Evolutionary conservation across 2,888 invertebrate genomes (phyloP).

Genomic region (Acrobasis consociella): DNA sequence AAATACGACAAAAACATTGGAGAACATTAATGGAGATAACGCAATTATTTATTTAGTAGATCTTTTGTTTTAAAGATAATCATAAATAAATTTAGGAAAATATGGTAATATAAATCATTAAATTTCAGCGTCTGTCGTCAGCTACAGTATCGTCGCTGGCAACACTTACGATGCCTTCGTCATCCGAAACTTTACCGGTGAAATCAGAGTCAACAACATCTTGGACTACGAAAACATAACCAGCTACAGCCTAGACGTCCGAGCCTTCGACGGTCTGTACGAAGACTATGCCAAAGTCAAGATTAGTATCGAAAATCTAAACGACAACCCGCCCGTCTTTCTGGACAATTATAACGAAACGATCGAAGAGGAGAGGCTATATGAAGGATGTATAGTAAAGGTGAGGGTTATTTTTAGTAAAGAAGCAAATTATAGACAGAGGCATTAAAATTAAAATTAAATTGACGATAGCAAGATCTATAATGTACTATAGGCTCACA

Average conservation of each 20-base stretch:
- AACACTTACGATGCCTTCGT: constrained; percentile 93
- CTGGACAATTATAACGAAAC: constrained; percentile 87
- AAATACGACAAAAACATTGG: too few species aligned
- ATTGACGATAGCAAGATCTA: too few species aligned
- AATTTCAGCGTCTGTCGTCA: constrained; percentile 87
- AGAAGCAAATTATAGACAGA: too few species aligned
- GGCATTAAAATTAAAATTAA: too few species aligned
- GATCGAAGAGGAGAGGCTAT: constrained; percentile 88
- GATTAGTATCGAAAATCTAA: constrained; percentile 94
- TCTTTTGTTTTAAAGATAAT: too few species aligned
- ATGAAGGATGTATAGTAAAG: constrained; percentile 87
- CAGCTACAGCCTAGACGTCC: constrained; percentile 91
- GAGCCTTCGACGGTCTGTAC: constrained; percentile 92
- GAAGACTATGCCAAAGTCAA: constrained; percentile 92
- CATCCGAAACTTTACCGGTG: constrained; percentile 92
- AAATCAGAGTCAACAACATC: constrained; percentile 89
- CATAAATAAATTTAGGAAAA: too few species aligned
- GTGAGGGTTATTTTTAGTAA: constrained; percentile 58
- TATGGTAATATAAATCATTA: constrained; percentile 13
- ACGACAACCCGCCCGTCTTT: constrained; percentile 96
- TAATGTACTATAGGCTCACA: too few species aligned
- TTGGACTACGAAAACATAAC: constrained; percentile 93
- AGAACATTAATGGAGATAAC: too few species aligned
- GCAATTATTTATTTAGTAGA: not conserved
- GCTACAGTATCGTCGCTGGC: constrained; percentile 93